Evolutionary conservation across 2,888 invertebrate species (phyloP).

Genomic region (Formica aserva): DNA sequence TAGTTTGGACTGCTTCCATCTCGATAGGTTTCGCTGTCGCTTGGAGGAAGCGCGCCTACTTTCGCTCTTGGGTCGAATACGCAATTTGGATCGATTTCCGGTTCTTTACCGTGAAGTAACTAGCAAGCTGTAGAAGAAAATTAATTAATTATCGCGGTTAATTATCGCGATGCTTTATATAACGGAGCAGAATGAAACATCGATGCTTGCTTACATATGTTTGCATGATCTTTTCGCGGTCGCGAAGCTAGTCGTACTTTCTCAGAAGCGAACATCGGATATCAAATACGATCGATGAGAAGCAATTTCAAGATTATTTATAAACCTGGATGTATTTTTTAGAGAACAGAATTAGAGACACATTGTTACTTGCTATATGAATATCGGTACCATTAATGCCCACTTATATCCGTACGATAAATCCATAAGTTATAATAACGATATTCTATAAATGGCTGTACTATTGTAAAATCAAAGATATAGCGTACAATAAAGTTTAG

Average conservation of each 20-base stretch:
- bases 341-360: slow-evolving; percentile 76
- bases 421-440: slow-evolving; percentile 77
- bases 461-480: slow-evolving; percentile 84
- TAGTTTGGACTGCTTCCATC: background rate
- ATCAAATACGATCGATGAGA: slow-evolving; percentile 58
- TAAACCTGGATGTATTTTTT: slow-evolving; percentile 83
- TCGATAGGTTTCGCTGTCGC: background rate
- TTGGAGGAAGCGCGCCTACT: background rate
- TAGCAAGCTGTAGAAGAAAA: background rate
- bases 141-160: slow-evolving; percentile 11
- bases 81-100: background rate
- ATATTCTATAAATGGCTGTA: slow-evolving; percentile 85
- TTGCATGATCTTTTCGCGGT: background rate
- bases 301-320: slow-evolving; percentile 66
- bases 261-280: slow-evolving; percentile 22
- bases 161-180: slow-evolving; percentile 8
- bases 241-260: slow-evolving; percentile 13
- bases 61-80: background rate
- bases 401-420: slow-evolving; percentile 75
- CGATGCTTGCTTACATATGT: background rate
- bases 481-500: slow-evolving; percentile 82
- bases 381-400: slow-evolving; percentile 68
- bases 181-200: background rate
- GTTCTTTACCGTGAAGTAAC: background rate
- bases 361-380: slow-evolving; percentile 79